Base-by-base conservation (phyloP, 2,113 vertebrate genomes). In the Gobio gobio region DNA sequence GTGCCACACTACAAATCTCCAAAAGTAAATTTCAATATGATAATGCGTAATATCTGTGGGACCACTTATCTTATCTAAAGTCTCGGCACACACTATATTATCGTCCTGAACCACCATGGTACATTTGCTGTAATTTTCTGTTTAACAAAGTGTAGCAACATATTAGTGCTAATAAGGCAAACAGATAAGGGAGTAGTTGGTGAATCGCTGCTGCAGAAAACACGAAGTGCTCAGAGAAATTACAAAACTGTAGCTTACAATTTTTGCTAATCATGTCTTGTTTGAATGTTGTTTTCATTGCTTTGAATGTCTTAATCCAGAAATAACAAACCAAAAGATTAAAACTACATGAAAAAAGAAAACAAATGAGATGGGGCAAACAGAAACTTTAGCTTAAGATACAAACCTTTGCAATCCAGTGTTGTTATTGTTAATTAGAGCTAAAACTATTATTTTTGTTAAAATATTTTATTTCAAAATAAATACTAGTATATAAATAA, bases 131-230 rank as follows among this genome's bases (percentile, higher is more conserved):
- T 56, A 82, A 82, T 82, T 82, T 72, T 58, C 49, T 18, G 64
- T 43, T 56, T 72, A 72, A 82, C 49, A 82, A 70, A 58, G 80
- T 72, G 80, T 82, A 82, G 47, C 79, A 82, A 54, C 64, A 58
- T 40, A 82, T 82, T 82, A 82, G 49, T 2, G 3, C 29, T 72
- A 82, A 82, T 72, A 72, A 82, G 49, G 49, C 24, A 82, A 40
- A 43, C 47, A 58, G 64, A 72, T 72, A 70, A 82, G 22, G 20
- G 2, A 72, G 26, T 12, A 76, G n/a, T 51, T 47, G 72, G 45
- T 26, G 45, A 49, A 49, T 51, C 12, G 5, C 45, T 51, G 47
- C 26, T 51, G 74, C 73, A 33, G 73, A 33, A 76, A 76, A 76
- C 73, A 75, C n/a, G 18, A 47, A 73, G 5, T 9, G 22, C 70